phyloP scores from a whole-genome alignment of 2,888 invertebrate genomes.

The Candidula unifasciata region DNA sequence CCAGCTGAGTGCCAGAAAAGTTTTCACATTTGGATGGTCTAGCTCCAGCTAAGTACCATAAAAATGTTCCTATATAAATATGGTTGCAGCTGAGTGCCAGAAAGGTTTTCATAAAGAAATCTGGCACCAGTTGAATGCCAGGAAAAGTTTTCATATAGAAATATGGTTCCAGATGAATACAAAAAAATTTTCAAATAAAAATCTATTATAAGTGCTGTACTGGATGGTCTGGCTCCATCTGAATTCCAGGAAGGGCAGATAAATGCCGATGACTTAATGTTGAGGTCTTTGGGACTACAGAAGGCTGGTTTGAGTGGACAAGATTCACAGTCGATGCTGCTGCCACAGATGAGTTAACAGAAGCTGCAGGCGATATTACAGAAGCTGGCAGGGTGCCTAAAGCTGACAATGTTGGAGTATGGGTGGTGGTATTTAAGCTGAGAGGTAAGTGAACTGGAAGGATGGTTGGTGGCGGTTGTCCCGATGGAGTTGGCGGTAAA shows the following conservation, averaged over 20 bases:
- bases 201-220: conserved; percentile 52
- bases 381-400: too few relatives aligned
- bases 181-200: neutral
- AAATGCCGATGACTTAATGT: conserved; percentile 4
- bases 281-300: conserved; percentile 5
- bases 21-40: too few relatives aligned
- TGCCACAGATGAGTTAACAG: neutral
- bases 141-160: too few relatives aligned
- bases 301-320: conserved; percentile 26
- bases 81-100: too few relatives aligned
- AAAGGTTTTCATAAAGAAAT: too few relatives aligned
- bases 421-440: conserved; percentile 29
- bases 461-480: conserved; percentile 32
- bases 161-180: too few relatives aligned
- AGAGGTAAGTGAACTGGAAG: neutral
- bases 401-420: conserved; percentile 7
- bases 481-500: conserved; percentile 38
- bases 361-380: neutral
- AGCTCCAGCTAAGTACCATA: too few relatives aligned
- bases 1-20: too few relatives aligned
- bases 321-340: neutral
- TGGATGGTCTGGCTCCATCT: conserved; percentile 42
- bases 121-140: too few relatives aligned
- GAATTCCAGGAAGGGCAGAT: conserved; percentile 35
- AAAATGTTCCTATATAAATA: too few relatives aligned